Evolutionary conservation across 30 jellyfish, hydroid and myxozoan species (phyloP).

Genomic region (Aurelia coerulea): DNA sequence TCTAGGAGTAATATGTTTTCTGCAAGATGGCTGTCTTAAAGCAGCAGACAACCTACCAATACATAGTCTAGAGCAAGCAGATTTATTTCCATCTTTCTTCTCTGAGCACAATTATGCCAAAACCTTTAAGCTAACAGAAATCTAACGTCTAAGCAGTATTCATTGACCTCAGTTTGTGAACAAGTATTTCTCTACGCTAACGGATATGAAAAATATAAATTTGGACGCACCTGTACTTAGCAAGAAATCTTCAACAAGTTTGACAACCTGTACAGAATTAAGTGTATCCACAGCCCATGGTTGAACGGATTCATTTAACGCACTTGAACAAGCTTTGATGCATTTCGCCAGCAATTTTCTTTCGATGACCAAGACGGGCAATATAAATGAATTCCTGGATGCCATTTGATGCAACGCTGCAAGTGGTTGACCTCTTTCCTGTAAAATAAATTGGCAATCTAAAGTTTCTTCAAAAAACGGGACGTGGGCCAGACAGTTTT

Average conservation of each 20-base stretch:
- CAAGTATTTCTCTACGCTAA: too few relatives aligned
- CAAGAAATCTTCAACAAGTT: slow-evolving; percentile 84
- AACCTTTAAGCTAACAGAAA: too few relatives aligned
- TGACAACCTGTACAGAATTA: slow-evolving; percentile 86
- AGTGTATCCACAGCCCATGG: slow-evolving; percentile 91
- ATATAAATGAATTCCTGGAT: slow-evolving; percentile 62
- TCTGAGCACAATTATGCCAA: too few relatives aligned
- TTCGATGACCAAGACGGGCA: slow-evolving; percentile 84
- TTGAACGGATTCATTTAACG: slow-evolving; percentile 76
- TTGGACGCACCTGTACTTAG: slow-evolving; percentile 63
- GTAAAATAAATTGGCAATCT: not conserved
- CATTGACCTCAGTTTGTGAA: too few relatives aligned
- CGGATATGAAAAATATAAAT: too few relatives aligned
- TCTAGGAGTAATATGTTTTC: too few relatives aligned
- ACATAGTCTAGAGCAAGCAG: too few relatives aligned
- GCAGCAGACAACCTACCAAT: too few relatives aligned
- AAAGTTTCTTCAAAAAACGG: not conserved
- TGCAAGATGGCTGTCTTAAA: too few relatives aligned
- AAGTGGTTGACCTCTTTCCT: slow-evolving; percentile 89
- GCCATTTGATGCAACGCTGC: slow-evolving; percentile 89
- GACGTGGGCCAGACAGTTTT: too few relatives aligned
- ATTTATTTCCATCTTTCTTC: too few relatives aligned
- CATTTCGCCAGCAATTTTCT: slow-evolving; percentile 74
- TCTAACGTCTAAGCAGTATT: too few relatives aligned
- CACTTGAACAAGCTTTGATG: slow-evolving; percentile 63